phyloP scores from a whole-genome alignment of 2,113 vertebrate species.

The Lasiurus cinereus region DNA sequence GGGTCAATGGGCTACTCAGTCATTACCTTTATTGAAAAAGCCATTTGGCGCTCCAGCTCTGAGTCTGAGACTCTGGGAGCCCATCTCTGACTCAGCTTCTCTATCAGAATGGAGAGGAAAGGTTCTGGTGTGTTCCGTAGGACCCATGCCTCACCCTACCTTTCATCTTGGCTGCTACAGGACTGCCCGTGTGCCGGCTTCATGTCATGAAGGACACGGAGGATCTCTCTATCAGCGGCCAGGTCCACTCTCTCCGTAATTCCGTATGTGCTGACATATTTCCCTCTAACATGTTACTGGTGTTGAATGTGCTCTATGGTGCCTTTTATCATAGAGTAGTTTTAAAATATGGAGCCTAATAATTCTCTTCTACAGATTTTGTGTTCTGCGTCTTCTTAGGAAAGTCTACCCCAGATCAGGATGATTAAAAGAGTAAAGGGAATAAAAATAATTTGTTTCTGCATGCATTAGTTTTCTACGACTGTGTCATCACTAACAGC shows the following conservation, averaged over 20 bases:
- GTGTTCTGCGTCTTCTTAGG: background rate
- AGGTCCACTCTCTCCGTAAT: background rate
- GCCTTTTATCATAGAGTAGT: background rate
- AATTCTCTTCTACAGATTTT: background rate
- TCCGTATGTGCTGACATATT: background rate
- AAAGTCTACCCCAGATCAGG: background rate
- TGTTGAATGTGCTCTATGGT: background rate
- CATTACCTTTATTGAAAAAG: background rate
- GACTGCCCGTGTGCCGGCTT: background rate
- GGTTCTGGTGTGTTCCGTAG: background rate
- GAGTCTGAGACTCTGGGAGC: background rate
- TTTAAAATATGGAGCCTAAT: background rate
- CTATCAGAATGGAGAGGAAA: background rate
- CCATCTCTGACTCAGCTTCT: background rate
- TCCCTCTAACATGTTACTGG: background rate
- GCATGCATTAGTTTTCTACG: background rate
- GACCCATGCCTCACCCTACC: rapidly evolving
- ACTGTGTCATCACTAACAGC: background rate
- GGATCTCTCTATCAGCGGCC: background rate
- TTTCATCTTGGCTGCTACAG: background rate
- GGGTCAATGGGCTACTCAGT: background rate
- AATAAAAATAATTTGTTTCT: background rate
- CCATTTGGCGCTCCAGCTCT: background rate
- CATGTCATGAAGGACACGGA: background rate
- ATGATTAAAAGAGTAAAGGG: background rate